Evolutionary conservation across 2,888 invertebrate genomes (phyloP).

Genomic region (Odiellus spinosus): DNA sequence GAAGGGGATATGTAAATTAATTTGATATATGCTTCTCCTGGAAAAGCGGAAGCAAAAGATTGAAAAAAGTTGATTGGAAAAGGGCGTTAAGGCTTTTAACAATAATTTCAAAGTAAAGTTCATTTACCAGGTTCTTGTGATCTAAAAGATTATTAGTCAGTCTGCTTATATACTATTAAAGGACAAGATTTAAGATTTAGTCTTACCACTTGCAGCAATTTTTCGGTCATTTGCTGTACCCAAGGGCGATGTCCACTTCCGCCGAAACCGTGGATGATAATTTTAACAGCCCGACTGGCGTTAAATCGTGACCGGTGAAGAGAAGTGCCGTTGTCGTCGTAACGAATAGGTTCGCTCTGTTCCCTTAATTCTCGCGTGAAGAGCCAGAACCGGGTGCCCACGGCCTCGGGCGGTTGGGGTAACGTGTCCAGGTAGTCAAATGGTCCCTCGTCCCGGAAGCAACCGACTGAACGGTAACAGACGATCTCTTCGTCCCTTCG

Average conservation of each 20-base stretch:
- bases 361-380: slow-evolving; percentile 33
- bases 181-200: too few relatives aligned
- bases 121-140: too few relatives aligned
- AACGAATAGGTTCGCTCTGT: too few relatives aligned
- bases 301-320: slow-evolving; percentile 60
- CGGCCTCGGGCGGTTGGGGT: slow-evolving; percentile 40
- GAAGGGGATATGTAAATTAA: too few relatives aligned
- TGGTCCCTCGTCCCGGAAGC: slow-evolving; percentile 78
- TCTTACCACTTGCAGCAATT: slow-evolving; percentile 69
- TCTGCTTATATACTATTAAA: too few relatives aligned
- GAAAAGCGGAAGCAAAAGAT: too few relatives aligned
- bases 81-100: too few relatives aligned
- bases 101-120: too few relatives aligned
- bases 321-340: slow-evolving; percentile 29
- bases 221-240: slow-evolving; percentile 84
- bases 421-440: slow-evolving; percentile 78
- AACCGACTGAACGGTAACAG: slow-evolving; percentile 77
- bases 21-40: too few relatives aligned
- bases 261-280: slow-evolving; percentile 86
- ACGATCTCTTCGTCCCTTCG: slow-evolving; percentile 61
- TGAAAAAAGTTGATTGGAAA: too few relatives aligned
- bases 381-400: slow-evolving; percentile 64
- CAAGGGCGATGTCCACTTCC: slow-evolving; percentile 79
- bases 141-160: too few relatives aligned
- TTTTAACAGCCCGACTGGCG: slow-evolving; percentile 58